A percentile compares a stretch with the other conserved stretches of the same genome.
phyloP scores from a whole-genome alignment of 2,797 vertebrate species.

The Gobio occitaniae region DNA sequence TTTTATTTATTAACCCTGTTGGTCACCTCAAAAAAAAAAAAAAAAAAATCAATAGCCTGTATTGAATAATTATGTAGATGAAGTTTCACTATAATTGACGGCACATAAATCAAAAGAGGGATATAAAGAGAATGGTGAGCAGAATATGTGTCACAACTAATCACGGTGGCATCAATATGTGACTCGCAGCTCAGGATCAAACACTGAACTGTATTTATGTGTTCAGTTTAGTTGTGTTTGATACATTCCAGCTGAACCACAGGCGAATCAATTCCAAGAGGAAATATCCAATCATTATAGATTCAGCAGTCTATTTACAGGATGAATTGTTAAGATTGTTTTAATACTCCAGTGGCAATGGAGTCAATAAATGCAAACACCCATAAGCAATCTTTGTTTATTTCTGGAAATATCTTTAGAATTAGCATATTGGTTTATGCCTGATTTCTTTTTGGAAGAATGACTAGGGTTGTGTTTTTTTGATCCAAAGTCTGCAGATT shows the following conservation, averaged over 20 bases:
- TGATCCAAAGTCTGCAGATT: neutral
- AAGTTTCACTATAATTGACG: neutral
- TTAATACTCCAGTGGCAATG: neutral
- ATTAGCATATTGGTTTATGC: neutral
- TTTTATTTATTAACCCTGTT: neutral
- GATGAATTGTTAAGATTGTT: constrained; percentile 7
- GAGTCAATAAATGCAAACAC: neutral
- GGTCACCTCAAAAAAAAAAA: neutral
- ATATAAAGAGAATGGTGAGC: neutral
- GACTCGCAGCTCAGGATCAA: constrained; percentile 11
- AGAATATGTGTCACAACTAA: neutral
- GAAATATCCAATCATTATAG: neutral
- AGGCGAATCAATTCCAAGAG: neutral
- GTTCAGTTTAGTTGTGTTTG: neutral
- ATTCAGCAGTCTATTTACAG: neutral
- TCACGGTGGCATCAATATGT: constrained; percentile 2
- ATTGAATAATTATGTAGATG: neutral
- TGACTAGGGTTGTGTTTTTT: neutral
- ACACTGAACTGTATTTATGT: constrained; percentile 3
- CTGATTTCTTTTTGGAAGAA: neutral
- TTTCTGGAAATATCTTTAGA: neutral
- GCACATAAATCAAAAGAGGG: neutral
- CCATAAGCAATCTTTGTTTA: neutral
- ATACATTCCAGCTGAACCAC: neutral
- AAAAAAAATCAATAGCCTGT: neutral